Base-by-base conservation (phyloP, 2,888 invertebrate genomes). In the Noctua janthe region DNA sequence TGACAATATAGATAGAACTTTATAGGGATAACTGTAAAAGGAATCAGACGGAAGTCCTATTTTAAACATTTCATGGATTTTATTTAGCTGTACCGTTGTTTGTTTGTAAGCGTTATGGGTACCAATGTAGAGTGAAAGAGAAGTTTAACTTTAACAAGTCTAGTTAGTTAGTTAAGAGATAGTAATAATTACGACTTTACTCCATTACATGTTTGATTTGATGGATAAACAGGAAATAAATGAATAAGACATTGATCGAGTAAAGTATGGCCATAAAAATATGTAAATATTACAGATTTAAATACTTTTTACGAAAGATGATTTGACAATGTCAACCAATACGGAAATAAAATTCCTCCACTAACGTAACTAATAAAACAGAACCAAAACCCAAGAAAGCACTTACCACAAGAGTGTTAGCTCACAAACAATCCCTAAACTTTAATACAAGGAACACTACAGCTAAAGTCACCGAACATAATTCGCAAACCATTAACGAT, bases 401-500 rank as follows among this genome's bases (percentile, higher is more conserved):
- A 80, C 74, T 80, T 73, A 83, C 80, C 54, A 35, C 51, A 74
- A 23, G 49, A 79, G 72, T 71, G 29, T 79, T 71, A 81, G 56
- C 49, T 66, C 43, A 84, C 72, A 74, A 80, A 79, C 39, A 67
- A 76, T 62, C 49, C 77, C 72, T 78, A 71, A 77, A 79, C 73
- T 51, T 64, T 43, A 76, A 71, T 71, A 79, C 64, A 82, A 81
- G 78, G 73, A 76, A 85, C 81, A 64, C 72, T 84, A 78, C 54
- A 75, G 73, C 56, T 70, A 64, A 80, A 86, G 59, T 78, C 47
- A 69, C 70, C 76, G 66, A 77, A 83, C 83, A 90, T 90, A 89
- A 90, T 85, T 90, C 73, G 76, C 78, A 78, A 85, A 74, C 88
- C 92, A 91, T 92, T 91, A 91, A 81, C 85, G 92, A 92, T 92